Evolutionary conservation across 2,888 invertebrate genomes (phyloP).

Genomic region (Lochmaea crataegi): DNA sequence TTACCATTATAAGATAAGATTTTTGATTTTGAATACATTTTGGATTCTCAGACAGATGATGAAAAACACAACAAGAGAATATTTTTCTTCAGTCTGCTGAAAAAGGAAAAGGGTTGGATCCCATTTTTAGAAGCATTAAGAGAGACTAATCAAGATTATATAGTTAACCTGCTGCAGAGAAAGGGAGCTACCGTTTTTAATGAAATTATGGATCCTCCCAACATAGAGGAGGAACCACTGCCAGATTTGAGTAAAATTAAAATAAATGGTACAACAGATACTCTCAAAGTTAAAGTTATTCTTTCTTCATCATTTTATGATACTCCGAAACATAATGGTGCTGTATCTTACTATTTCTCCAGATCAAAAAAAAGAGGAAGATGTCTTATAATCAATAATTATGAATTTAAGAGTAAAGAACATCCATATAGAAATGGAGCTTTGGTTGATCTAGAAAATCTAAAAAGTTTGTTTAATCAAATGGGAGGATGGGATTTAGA

Average conservation of each 20-base stretch:
- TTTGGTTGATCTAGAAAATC: conserved; percentile 69
- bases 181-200: conserved; percentile 31
- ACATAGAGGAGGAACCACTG: neutral
- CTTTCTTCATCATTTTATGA: conserved; percentile 48
- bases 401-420: conserved; percentile 66
- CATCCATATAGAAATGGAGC: conserved; percentile 68
- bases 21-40: neutral
- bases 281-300: conserved; percentile 46
- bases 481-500: conserved; percentile 60
- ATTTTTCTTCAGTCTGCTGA: conserved; percentile 49
- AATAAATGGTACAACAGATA: conserved; percentile 35
- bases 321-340: conserved; percentile 50
- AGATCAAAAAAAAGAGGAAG: conserved; percentile 70
- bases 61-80: conserved; percentile 49
- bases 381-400: conserved; percentile 73
- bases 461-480: conserved; percentile 72
- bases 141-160: conserved; percentile 43
- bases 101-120: conserved; percentile 48
- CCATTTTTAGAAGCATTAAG: conserved; percentile 44
- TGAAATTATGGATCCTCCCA: neutral
- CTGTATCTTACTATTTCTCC: conserved; percentile 64
- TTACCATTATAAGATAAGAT: neutral
- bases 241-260: conserved; percentile 18
- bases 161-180: conserved; percentile 40
- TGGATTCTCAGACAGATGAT: conserved; percentile 45